Evolutionary conservation across 2,797 vertebrate species (phyloP), one percentile per base, ranked within the genome.

Genomic region (Nothura maculosa): DNA sequence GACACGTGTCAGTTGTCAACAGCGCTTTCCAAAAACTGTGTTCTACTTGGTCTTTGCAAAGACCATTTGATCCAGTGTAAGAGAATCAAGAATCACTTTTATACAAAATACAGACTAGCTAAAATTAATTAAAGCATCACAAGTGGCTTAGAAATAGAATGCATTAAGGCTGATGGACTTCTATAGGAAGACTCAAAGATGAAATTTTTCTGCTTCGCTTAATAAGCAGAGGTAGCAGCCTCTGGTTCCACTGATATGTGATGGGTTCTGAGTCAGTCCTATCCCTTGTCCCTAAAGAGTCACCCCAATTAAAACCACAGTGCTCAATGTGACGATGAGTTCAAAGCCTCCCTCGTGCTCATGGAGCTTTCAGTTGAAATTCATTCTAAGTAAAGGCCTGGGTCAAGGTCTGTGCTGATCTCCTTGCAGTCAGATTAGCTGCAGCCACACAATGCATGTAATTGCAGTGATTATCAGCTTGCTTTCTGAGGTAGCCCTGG

Each of bases 401-500:
- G 42, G 81, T 85, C 30, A 19, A 27, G 47, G 38, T 66, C 52
- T 81, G 60, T 76, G 43, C 43, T 45, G 19, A 45, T 19, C 43
- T 45, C 43, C 43, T 45, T 45, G 45, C 42, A 43, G 42, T 43
- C 42, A 17, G 14, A 43, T 43, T 43, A 43, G 42, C 42, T 57
- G 40, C 93, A 98, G 98, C 98, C 97, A 98, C 97, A 98, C 97
- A 86, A 55, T 83, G 82, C 54, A 36, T 78, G 97, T 50, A 40
- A 89, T 91, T 92, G 40, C 77, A 62, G 45, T 5, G 12, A 83
- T 34, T 7, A 3, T 47, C 2, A 48, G 67, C 88, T 95, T 92
- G 94, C 96, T 98, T 97, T 97, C 95, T 94, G 96, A 97, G 97
- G 96, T 98, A 98, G 97, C 97, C 96, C 68, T 96, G 95, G 91